Percentiles rank a stretch among this genome's conserved stretches.
Conservation (phyloP, 2,888 invertebrate genomes). For the Ornithoptera priamus region DNA sequence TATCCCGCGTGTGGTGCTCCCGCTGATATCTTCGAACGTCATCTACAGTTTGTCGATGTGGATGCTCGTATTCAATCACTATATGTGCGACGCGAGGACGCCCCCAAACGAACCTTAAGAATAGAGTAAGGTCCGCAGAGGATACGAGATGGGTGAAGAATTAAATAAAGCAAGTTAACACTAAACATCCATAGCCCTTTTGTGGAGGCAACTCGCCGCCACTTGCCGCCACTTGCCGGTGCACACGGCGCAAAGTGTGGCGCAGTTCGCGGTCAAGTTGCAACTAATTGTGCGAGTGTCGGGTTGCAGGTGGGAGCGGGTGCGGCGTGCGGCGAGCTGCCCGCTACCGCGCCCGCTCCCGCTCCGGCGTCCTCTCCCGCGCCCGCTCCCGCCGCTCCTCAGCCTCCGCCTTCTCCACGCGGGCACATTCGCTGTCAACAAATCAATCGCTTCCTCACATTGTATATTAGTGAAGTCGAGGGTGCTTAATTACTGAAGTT, state of each 20-base stretch:
- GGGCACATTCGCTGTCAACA: neutral
- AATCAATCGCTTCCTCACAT: slow-evolving; percentile 2
- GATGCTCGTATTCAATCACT: too few species aligned
- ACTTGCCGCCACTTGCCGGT: neutral
- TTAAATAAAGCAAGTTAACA: too few species aligned
- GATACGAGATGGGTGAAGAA: too few species aligned
- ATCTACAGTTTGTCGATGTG: too few species aligned
- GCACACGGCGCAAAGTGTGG: slow-evolving; percentile 1
- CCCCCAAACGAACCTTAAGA: too few species aligned
- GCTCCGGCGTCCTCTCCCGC: neutral
- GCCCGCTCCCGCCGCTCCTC: slow-evolving; percentile 13
- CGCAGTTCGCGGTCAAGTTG: slow-evolving; percentile 18
- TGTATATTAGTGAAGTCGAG: neutral
- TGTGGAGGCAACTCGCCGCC: too few species aligned
- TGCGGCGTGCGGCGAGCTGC: too few species aligned
- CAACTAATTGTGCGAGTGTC: slow-evolving; percentile 22
- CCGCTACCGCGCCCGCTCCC: neutral
- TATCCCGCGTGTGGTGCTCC: too few species aligned
- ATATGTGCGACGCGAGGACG: neutral
- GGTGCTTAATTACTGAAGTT: slow-evolving; percentile 1
- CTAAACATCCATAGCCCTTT: too few species aligned
- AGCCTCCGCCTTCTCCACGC: neutral
- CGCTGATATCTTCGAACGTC: too few species aligned
- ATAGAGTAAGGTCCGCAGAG: too few species aligned
- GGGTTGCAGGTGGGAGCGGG: slow-evolving; percentile 6